Evolutionary conservation across 2,113 vertebrate species (phyloP), one percentile per base, ranked within the genome.

Genomic region (Dicrurus megarhynchus): DNA sequence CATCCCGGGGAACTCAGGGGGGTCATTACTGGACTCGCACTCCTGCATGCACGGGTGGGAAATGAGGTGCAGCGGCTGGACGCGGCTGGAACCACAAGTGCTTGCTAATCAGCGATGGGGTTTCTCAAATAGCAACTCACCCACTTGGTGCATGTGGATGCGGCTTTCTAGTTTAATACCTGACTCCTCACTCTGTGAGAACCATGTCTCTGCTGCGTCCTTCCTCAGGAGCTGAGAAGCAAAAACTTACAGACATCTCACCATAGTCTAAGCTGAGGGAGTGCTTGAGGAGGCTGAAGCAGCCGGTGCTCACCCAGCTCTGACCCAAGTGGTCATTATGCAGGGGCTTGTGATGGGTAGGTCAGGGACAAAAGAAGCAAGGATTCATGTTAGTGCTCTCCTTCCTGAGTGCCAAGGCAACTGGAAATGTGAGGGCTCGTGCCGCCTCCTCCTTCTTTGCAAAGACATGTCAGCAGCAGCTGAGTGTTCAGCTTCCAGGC

Each of bases 251-350:
- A 18, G 53, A 30, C 17, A 3, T 32, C 32, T 20, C 46, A 4
- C 17, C 5, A 0, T 2, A 17, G 32, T 33, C 32, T 9, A 10
- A n/a, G 28, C 46, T 16, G 84, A 55, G 28, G 28, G 20, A 24
- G 30, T 13, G 32, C 8, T 0, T 16, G 52, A 70, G 17, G 50
- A 42, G 32, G 30, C 42, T 53, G 67, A 65, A 60, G 35, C 21
- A 57, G 24, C 37, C 3, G 8, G 6, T 9, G 59, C 39, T 74
- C 59, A n/a, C 5, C 35, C 24, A 6, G 5, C 35, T 65, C 24
- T 27, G 22, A 70, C 17, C 33, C 47, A 26, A 30, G 32, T 0
- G 0, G 6, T 57, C 9, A 14, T 10, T 21, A 0, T 22, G 14
- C 57, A 13, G 18, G 39, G 21, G 21, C 42, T 86, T 52, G 46